Evolutionary conservation across 2,113 vertebrate genomes (phyloP).

Genomic region (Butorides virescens): DNA sequence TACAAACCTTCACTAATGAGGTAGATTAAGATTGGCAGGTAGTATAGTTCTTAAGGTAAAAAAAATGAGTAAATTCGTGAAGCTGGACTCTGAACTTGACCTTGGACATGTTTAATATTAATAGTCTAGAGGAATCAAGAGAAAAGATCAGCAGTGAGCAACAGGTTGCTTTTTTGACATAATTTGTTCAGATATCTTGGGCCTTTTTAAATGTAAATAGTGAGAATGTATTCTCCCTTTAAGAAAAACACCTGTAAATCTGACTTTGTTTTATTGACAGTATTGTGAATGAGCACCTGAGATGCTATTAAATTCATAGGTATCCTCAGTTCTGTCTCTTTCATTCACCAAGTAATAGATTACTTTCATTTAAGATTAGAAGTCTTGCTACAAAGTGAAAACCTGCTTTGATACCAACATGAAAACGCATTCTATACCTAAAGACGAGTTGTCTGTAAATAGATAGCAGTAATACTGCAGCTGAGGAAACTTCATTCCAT

Average conservation of each 20-base stretch:
- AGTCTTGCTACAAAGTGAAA: constrained; percentile 57
- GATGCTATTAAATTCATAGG: not conserved
- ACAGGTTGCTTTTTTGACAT: not conserved
- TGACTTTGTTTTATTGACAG: not conserved
- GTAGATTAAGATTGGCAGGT: not conserved
- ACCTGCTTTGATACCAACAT: constrained; percentile 81
- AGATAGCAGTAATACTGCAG: constrained; percentile 83
- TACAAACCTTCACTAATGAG: not conserved
- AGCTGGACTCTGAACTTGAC: not conserved
- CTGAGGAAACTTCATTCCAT: constrained; percentile 81
- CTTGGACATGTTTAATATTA: not conserved
- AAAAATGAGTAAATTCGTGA: not conserved
- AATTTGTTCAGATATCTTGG: not conserved
- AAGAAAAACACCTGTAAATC: not conserved
- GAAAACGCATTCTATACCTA: constrained; percentile 84
- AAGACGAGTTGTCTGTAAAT: constrained; percentile 89
- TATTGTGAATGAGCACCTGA: not conserved
- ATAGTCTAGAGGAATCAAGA: not conserved
- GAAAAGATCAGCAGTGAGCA: not conserved
- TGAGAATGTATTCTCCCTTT: not conserved
- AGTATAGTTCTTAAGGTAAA: not conserved
- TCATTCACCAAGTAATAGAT: constrained; percentile 52
- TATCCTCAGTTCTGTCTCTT: constrained; percentile 16
- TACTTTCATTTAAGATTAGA: constrained; percentile 60
- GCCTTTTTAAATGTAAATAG: not conserved